Percentiles rank a stretch among this genome's conserved stretches.
Evolutionary conservation across 2,888 invertebrate species (phyloP).

Genomic region (Drosophila prolongata): DNA sequence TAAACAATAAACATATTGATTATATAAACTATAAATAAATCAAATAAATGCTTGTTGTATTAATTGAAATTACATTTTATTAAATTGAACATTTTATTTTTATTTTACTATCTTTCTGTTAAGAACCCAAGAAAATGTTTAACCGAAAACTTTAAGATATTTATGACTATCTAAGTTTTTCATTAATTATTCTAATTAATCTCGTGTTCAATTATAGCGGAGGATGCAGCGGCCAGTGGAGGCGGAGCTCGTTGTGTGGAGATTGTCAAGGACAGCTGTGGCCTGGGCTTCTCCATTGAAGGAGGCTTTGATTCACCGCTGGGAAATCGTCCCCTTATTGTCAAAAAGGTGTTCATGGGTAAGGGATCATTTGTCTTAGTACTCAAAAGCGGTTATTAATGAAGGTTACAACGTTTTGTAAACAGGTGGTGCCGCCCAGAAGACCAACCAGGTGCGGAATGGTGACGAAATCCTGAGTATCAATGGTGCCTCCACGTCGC

Average conservation of each 20-base stretch:
- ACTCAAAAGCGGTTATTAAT: neutral
- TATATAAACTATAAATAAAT: too few relatives aligned
- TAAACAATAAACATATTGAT: too few relatives aligned
- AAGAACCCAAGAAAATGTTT: too few relatives aligned
- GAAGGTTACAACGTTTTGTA: neutral
- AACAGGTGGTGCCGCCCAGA: constrained; percentile 94
- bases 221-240: constrained; percentile 66
- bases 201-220: constrained; percentile 45
- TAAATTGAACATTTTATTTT: neutral
- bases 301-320: constrained; percentile 96
- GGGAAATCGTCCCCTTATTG: constrained; percentile 94
- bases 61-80: neutral
- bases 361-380: constrained; percentile 63
- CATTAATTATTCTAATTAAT: constrained; percentile 5
- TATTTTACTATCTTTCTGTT: too few relatives aligned
- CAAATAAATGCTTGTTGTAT: too few relatives aligned
- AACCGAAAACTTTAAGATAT: neutral
- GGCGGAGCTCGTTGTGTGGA: constrained; percentile 75
- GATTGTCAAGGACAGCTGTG: constrained; percentile 90
- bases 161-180: too few relatives aligned
- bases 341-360: constrained; percentile 98
- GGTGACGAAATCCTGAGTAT: constrained; percentile 95
- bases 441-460: constrained; percentile 91
- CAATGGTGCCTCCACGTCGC: constrained; percentile 91
- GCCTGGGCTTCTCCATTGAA: constrained; percentile 96